Evolutionary conservation across 2,113 vertebrate genomes (phyloP).

Genomic region (Arvicanthis niloticus): DNA sequence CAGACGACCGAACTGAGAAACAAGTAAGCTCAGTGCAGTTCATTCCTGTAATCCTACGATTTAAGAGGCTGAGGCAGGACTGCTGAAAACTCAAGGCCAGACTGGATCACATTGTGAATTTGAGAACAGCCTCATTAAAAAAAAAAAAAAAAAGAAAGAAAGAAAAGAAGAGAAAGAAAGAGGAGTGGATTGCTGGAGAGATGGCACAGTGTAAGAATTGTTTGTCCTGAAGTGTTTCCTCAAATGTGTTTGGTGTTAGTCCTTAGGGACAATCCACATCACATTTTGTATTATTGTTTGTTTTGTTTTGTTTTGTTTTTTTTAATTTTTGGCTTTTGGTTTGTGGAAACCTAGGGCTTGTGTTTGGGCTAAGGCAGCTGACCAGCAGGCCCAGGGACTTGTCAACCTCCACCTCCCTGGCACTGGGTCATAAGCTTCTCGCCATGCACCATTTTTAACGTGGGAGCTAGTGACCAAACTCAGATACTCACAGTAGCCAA

Average conservation of each 20-base stretch:
- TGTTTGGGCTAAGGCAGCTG: background rate
- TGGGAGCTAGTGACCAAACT: background rate
- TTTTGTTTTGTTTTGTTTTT: background rate
- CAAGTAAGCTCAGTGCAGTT: background rate
- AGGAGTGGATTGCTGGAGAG: background rate
- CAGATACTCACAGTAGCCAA: background rate
- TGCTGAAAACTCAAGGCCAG: background rate
- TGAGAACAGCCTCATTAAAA: background rate
- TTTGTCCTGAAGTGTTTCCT: background rate
- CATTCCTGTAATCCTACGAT: background rate
- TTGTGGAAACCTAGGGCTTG: background rate
- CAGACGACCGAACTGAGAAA: background rate
- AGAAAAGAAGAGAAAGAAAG: background rate
- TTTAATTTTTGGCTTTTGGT: background rate
- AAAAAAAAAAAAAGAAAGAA: too few relatives aligned
- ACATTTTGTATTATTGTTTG: background rate
- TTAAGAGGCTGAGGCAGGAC: background rate
- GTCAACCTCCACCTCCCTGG: background rate
- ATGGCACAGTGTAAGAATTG: too few relatives aligned
- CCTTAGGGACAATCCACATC: background rate
- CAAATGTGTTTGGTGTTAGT: background rate
- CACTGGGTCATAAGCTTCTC: background rate
- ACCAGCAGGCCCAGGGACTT: background rate
- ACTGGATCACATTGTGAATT: background rate
- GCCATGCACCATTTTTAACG: background rate